phyloP scores from a whole-genome alignment of 2,113 vertebrate species.

The Probosciger aterrimus region DNA sequence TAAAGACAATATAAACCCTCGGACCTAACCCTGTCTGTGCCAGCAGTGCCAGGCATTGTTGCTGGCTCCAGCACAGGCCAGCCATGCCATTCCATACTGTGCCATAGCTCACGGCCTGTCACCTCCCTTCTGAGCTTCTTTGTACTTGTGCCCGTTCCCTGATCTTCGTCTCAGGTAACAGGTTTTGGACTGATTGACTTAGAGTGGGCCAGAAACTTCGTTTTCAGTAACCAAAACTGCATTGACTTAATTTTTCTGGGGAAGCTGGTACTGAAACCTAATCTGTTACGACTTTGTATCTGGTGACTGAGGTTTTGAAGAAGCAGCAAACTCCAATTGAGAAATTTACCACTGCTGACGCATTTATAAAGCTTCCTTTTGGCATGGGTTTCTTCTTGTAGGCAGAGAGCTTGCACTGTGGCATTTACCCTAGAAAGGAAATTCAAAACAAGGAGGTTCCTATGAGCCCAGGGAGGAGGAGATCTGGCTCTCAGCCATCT shows the following conservation, averaged over 20 bases:
- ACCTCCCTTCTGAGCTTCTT: background rate
- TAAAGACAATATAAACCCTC: background rate
- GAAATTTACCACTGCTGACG: background rate
- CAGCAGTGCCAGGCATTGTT: background rate
- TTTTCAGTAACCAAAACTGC: background rate
- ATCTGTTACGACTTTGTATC: background rate
- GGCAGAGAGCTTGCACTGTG: background rate
- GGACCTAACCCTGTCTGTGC: background rate
- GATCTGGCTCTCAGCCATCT: background rate
- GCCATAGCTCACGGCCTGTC: fast-evolving
- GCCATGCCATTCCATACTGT: background rate
- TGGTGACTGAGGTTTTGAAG: background rate
- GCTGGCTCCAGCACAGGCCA: fast-evolving
- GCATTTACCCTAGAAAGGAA: background rate
- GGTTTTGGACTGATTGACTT: background rate
- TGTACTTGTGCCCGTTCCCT: background rate
- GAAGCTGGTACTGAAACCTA: background rate
- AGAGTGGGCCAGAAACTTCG: background rate
- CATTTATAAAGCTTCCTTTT: background rate
- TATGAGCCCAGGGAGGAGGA: background rate
- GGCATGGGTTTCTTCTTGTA: background rate
- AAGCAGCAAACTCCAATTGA: background rate
- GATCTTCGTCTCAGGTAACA: background rate
- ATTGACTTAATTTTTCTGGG: background rate
- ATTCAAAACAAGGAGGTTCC: background rate